Evolutionary conservation across 2,113 vertebrate genomes (phyloP).

Genomic region (Mesembrinibis cayennensis): DNA sequence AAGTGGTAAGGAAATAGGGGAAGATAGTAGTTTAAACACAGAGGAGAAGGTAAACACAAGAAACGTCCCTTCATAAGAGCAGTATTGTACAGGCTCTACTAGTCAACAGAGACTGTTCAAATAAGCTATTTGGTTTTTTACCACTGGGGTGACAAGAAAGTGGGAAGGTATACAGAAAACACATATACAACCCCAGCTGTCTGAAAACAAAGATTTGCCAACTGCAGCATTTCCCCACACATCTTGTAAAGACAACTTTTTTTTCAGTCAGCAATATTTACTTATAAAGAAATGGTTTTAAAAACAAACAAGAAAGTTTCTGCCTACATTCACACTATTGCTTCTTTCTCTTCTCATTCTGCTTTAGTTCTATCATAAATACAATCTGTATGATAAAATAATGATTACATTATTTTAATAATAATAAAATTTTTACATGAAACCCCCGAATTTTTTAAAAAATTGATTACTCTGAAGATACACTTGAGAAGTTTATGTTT

Average conservation of each 20-base stretch:
- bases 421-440: not conserved
- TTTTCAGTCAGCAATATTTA: not conserved
- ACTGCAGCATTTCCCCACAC: not conserved
- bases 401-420: not conserved
- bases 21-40: not conserved
- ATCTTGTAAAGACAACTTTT: not conserved
- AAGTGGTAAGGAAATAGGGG: not conserved
- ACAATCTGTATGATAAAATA: not conserved
- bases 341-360: not conserved
- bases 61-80: not conserved
- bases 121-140: not conserved
- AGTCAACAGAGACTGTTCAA: not conserved
- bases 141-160: not conserved
- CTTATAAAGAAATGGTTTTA: not conserved
- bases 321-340: not conserved
- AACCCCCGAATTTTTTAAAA: not conserved
- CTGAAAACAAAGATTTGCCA: not conserved
- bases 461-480: accelerated
- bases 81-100: not conserved
- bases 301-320: not conserved
- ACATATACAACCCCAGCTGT: not conserved
- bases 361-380: not conserved
- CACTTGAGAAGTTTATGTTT: not conserved
- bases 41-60: not conserved
- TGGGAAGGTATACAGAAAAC: not conserved